These are phyloP conservation scores for Euplexia lucipara DNA, from an alignment of 2,888 invertebrate species.

Conservation along the genomic window DNA sequence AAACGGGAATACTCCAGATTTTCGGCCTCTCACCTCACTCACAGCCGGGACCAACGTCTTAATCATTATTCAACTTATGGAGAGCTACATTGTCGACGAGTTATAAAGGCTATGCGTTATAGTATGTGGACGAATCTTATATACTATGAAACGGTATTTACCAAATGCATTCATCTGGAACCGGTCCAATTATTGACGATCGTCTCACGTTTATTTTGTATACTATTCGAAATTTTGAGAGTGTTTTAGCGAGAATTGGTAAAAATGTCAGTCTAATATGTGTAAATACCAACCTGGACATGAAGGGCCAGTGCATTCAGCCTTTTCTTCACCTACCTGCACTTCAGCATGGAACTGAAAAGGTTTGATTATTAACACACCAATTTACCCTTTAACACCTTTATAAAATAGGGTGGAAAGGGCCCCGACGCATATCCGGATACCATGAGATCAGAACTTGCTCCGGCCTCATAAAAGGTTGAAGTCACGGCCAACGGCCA, in stretches of 20 bases:
- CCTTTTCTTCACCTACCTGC: conserved; percentile 71
- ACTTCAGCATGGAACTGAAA: conserved; percentile 93
- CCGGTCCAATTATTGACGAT: background rate
- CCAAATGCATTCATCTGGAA: background rate
- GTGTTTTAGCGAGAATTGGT: background rate
- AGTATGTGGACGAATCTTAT: too few species aligned
- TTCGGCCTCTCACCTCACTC: too few species aligned
- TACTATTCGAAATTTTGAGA: background rate
- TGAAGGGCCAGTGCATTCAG: conserved; percentile 58
- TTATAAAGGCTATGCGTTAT: too few species aligned
- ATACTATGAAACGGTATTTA: background rate
- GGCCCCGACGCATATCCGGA: too few species aligned
- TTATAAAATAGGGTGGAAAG: too few species aligned
- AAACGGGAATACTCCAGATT: too few species aligned
- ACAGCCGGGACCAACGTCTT: too few species aligned
- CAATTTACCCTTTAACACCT: background rate
- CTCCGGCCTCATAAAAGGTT: too few species aligned
- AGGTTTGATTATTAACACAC: background rate
- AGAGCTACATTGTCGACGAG: too few species aligned
- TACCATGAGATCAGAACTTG: too few species aligned
- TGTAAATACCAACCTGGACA: conserved; percentile 66
- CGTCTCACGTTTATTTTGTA: background rate
- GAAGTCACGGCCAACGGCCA: too few species aligned
- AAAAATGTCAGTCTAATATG: background rate
- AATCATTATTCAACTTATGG: too few species aligned